These are phyloP conservation scores for Melanerpes aurifrons DNA, from an alignment of 2,113 vertebrate species.

Conservation along the genomic window DNA sequence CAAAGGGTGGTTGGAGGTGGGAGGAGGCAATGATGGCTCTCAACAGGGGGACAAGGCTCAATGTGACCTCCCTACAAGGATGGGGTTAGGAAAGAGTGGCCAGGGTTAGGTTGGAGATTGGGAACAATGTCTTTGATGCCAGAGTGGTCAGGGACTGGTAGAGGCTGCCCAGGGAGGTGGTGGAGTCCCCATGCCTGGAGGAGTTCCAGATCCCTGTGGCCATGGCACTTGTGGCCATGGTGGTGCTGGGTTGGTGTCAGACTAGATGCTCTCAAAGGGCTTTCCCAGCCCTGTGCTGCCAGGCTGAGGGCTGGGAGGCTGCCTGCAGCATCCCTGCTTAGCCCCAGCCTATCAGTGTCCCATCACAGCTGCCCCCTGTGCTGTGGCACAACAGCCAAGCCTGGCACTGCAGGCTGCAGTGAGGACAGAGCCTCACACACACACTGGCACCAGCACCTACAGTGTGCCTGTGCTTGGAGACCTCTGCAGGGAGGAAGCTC, in stretches of 20 bases:
- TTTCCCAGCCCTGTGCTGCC: background rate
- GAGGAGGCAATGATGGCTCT: background rate
- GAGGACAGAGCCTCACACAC: rapidly evolving
- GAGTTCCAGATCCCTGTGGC: too few relatives aligned
- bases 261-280: too few relatives aligned
- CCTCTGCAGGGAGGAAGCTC: background rate
- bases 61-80: background rate
- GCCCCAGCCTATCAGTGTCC: background rate
- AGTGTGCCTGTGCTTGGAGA: background rate
- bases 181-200: too few relatives aligned
- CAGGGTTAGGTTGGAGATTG: too few relatives aligned
- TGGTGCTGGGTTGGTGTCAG: too few relatives aligned
- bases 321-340: background rate
- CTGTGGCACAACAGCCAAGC: background rate
- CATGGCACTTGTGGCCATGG: too few relatives aligned
- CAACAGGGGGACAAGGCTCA: background rate
- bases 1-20: background rate
- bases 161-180: too few relatives aligned
- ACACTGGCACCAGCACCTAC: too few relatives aligned
- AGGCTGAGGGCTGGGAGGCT: background rate
- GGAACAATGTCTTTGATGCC: too few relatives aligned
- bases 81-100: too few relatives aligned
- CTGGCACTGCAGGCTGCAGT: background rate
- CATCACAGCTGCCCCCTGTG: background rate
- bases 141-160: too few relatives aligned